Conservation (phyloP, 2,797 vertebrate species). For the Perodicticus potto region DNA sequence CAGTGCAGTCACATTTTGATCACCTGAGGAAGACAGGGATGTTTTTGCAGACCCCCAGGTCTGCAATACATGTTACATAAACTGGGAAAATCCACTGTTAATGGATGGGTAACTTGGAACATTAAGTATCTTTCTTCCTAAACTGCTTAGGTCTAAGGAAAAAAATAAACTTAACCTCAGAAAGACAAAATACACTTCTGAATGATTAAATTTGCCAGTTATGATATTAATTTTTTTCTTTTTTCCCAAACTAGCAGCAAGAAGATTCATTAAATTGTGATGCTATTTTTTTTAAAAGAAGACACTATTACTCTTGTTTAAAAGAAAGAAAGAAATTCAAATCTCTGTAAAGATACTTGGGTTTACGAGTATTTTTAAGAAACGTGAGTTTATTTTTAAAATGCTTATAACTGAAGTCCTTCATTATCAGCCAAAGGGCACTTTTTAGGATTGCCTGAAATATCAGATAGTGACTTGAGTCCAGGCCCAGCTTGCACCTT, state of each 20-base stretch:
- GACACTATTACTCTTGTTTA: neutral
- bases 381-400: neutral
- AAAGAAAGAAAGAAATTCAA: neutral
- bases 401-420: neutral
- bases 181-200: neutral
- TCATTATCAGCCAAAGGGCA: neutral
- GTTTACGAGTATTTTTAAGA: neutral
- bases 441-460: neutral
- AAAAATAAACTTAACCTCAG: neutral
- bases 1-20: conserved; percentile 77
- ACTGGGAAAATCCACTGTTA: neutral
- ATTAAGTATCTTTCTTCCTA: neutral
- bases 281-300: neutral
- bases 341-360: neutral
- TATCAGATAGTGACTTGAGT: neutral
- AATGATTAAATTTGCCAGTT: neutral
- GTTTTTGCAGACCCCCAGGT: neutral
- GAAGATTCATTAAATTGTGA: neutral
- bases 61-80: neutral
- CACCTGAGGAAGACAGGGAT: conserved; percentile 63
- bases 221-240: neutral
- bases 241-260: neutral
- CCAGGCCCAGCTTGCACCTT: neutral
- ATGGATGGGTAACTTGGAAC: neutral
- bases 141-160: neutral